These are phyloP conservation scores for Elymnias hypermnestra DNA, from an alignment of 1,140 invertebrate genomes.

Conservation along the genomic window DNA sequence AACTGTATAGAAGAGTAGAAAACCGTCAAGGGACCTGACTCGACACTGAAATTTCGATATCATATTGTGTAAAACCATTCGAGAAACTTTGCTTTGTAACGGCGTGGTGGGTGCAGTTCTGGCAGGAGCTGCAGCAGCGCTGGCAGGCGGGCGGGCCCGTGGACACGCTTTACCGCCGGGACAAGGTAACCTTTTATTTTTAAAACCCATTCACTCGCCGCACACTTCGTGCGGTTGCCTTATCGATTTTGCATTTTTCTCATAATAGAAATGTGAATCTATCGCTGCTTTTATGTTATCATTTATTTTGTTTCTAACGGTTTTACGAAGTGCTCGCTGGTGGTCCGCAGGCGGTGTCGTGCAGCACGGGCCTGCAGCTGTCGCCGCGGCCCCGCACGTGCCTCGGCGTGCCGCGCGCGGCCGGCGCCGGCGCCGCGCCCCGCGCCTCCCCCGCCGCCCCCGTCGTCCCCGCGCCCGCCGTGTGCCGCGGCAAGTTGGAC, in stretches of 20 bases:
- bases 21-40: no score
- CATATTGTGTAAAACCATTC: no score
- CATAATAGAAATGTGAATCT: no score
- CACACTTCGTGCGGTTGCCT: no score
- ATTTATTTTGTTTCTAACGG: no score
- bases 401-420: conserved; percentile 70
- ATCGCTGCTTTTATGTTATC: no score
- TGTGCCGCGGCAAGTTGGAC: conserved; percentile 79
- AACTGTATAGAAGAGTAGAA: no score
- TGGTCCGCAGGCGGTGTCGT: conserved; percentile 75
- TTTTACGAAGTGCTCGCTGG: no score
- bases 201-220: background rate
- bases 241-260: no score
- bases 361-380: conserved; percentile 82
- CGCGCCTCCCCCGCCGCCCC: background rate
- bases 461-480: conserved; percentile 7
- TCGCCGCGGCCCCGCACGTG: conserved; percentile 82
- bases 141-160: conserved; percentile 52
- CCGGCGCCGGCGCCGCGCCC: no score
- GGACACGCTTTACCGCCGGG: conserved; percentile 48
- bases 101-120: conserved; percentile 77
- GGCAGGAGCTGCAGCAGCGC: conserved; percentile 80
- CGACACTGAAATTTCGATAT: no score
- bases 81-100: no score
- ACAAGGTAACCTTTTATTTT: conserved; percentile 36